Conservation (phyloP, 1,140 invertebrate genomes). For the Drosophila tristis region DNA sequence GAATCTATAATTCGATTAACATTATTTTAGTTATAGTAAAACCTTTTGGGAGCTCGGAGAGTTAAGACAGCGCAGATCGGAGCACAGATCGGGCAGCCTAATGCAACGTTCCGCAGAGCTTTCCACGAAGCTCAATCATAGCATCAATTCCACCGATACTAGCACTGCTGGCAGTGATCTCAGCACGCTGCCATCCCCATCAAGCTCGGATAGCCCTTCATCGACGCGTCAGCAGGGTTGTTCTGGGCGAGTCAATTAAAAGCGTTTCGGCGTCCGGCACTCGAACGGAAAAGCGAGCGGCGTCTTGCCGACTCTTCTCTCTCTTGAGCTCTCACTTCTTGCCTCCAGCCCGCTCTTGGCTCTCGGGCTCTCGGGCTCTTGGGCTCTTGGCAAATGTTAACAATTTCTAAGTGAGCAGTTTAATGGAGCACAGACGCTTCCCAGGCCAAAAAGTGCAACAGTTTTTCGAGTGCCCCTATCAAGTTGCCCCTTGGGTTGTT, state of each 20-base stretch:
- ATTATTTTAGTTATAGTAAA: too few relatives aligned
- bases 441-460: constrained; percentile 73
- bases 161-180: too few relatives aligned
- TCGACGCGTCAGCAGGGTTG: constrained; percentile 23
- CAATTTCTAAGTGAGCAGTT: constrained; percentile 78
- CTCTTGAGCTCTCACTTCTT: background rate
- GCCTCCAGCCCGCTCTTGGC: constrained; percentile 2
- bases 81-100: too few relatives aligned
- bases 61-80: too few relatives aligned
- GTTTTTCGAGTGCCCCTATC: constrained; percentile 56
- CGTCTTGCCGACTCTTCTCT: constrained; percentile 14
- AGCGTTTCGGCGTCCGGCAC: constrained; percentile 40
- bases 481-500: constrained; percentile 29
- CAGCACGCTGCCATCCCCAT: constrained; percentile 28
- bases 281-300: constrained; percentile 23
- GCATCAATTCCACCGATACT: too few relatives aligned
- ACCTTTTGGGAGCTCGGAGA: too few relatives aligned
- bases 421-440: constrained; percentile 53
- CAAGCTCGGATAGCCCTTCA: background rate
- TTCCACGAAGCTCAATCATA: too few relatives aligned
- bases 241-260: constrained; percentile 53
- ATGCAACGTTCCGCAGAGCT: too few relatives aligned
- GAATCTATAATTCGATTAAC: too few relatives aligned
- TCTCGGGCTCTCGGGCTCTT: constrained; percentile 1
- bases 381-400: constrained; percentile 66